phyloP scores from a whole-genome alignment of 2,797 vertebrate species.

The Sibirionetta formosa region DNA sequence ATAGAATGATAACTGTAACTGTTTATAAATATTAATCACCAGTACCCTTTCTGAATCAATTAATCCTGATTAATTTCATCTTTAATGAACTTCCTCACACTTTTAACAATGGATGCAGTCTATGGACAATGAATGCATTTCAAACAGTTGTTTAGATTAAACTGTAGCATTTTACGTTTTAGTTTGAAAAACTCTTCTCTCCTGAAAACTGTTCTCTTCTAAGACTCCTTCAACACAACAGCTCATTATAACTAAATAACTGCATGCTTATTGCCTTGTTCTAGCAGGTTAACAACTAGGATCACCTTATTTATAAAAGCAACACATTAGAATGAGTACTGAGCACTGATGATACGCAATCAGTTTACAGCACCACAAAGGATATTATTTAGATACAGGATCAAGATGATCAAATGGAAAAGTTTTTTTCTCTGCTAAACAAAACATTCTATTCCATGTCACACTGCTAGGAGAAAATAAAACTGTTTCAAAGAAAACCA shows the following conservation, averaged over 20 bases:
- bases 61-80: background rate
- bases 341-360: background rate
- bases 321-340: background rate
- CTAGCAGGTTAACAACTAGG: background rate
- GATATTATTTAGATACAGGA: background rate
- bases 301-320: background rate
- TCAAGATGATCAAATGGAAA: background rate
- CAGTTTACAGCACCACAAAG: background rate
- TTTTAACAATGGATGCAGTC: background rate
- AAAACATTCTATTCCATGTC: background rate
- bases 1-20: background rate
- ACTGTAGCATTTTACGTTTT: background rate
- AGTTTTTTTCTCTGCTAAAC: background rate
- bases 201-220: background rate
- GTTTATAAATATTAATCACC: background rate
- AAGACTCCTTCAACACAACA: background rate
- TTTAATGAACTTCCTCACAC: background rate
- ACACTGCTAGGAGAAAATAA: background rate
- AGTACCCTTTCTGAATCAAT: background rate
- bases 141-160: background rate
- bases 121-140: background rate
- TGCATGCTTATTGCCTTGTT: background rate
- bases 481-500: background rate
- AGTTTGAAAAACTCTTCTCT: background rate
- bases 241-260: constrained; percentile 68